These are phyloP conservation scores for Anarrhichthys ocellatus DNA, from an alignment of 2,113 vertebrate species.

Conservation along the genomic window DNA sequence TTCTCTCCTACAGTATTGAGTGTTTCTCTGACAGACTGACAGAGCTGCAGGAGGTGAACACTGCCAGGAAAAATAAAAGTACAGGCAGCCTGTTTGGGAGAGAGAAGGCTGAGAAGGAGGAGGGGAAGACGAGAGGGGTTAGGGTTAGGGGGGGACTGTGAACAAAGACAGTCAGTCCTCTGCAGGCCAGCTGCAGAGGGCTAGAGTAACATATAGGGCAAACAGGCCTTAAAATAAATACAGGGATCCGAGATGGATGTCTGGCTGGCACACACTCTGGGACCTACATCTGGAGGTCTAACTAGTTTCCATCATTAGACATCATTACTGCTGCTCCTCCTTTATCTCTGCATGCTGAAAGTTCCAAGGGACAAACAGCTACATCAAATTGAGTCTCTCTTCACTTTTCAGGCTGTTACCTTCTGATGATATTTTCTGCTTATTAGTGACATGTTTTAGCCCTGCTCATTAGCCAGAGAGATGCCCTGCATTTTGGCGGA, in stretches of 20 bases:
- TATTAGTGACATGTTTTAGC: constrained; percentile 44
- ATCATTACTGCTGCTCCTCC: constrained; percentile 51
- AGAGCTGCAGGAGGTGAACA: constrained; percentile 60
- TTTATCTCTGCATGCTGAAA: constrained; percentile 17
- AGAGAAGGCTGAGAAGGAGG: constrained; percentile 30
- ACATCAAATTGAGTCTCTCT: constrained; percentile 31
- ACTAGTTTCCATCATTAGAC: constrained; percentile 57
- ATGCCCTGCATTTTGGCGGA: background rate
- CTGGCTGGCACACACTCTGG: constrained; percentile 40
- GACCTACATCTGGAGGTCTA: constrained; percentile 61
- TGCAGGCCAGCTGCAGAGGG: constrained; percentile 59
- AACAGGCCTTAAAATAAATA: constrained; percentile 61
- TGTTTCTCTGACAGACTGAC: constrained; percentile 58
- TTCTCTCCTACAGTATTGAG: constrained; percentile 57
- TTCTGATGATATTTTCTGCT: constrained; percentile 36
- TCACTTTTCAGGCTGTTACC: constrained; percentile 12
- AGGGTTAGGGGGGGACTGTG: constrained; percentile 28
- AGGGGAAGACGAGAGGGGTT: constrained; percentile 7
- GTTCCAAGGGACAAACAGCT: constrained; percentile 25
- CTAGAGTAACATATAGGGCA: constrained; percentile 50
- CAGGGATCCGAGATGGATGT: constrained; percentile 46
- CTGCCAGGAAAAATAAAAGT: constrained; percentile 74
- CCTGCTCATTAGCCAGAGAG: constrained; percentile 35
- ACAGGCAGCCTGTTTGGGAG: constrained; percentile 45
- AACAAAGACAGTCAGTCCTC: constrained; percentile 62